These are phyloP conservation scores for Hoplias malabaricus DNA, from an alignment of 2,113 vertebrate species.

Conservation along the genomic window DNA sequence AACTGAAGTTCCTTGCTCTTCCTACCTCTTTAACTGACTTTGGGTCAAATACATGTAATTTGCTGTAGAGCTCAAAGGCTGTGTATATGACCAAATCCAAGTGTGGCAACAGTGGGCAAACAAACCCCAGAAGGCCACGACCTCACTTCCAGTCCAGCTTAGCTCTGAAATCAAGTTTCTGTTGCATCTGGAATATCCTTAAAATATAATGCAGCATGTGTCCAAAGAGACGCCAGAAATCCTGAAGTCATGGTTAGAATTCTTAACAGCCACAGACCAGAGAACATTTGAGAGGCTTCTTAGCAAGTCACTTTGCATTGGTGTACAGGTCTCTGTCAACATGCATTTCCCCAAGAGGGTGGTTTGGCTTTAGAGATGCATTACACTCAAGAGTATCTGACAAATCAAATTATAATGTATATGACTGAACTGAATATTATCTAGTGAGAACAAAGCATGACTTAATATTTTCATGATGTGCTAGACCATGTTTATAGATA, in stretches of 20 bases:
- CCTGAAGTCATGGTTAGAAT: constrained; percentile 64
- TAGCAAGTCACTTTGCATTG: constrained; percentile 64
- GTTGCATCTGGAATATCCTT: constrained; percentile 53
- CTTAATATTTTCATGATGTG: constrained; percentile 71
- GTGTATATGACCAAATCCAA: constrained; percentile 13
- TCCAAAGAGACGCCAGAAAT: constrained; percentile 60
- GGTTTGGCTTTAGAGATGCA: constrained; percentile 66
- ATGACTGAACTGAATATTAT: constrained; percentile 56
- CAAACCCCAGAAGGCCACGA: not conserved
- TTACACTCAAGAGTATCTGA: constrained; percentile 22
- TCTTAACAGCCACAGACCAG: constrained; percentile 64
- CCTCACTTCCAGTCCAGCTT: constrained; percentile 49
- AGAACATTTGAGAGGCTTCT: constrained; percentile 68
- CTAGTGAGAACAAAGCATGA: constrained; percentile 65
- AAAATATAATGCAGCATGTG: constrained; percentile 46
- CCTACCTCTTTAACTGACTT: too few species aligned
- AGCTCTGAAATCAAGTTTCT: constrained; percentile 57
- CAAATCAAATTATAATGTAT: constrained; percentile 57
- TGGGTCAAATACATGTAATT: not conserved
- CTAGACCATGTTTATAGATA: constrained; percentile 64
- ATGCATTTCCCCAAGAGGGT: constrained; percentile 61
- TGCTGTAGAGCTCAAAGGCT: not conserved
- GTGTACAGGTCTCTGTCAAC: constrained; percentile 73
- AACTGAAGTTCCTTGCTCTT: not conserved
- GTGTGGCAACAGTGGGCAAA: constrained; percentile 2